These are phyloP conservation scores for Parapristionchus giblindavisi DNA, from an alignment of 2,888 invertebrate genomes.

Conservation along the genomic window DNA sequence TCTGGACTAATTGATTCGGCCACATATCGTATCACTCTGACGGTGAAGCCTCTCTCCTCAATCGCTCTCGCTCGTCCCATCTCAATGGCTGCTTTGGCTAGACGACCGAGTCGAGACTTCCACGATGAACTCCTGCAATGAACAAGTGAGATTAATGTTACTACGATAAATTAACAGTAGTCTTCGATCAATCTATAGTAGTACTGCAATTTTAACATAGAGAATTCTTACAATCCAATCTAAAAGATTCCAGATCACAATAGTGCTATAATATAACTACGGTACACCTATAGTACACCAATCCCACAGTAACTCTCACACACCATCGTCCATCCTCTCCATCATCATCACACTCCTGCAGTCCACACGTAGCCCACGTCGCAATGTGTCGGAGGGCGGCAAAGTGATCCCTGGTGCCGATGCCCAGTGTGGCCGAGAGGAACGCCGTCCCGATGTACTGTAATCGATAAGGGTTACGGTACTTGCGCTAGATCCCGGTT, in stretches of 20 bases:
- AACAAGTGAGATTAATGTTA: conserved; percentile 37
- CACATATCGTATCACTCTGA: conserved; percentile 56
- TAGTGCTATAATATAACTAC: too few relatives aligned
- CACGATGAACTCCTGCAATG: conserved; percentile 36
- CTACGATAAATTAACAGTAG: too few relatives aligned
- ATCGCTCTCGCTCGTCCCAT: conserved; percentile 56
- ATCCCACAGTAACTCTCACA: too few relatives aligned
- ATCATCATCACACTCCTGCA: conserved; percentile 36
- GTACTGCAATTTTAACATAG: background rate
- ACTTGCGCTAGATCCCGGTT: background rate
- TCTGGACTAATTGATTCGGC: conserved; percentile 57
- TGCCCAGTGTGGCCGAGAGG: conserved; percentile 39
- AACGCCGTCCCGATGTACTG: conserved; percentile 25
- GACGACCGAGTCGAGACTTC: conserved; percentile 47
- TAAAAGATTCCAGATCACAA: background rate
- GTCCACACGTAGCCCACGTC: conserved; percentile 60
- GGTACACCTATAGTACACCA: too few relatives aligned
- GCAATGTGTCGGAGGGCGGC: conserved; percentile 60
- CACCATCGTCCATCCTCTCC: conserved; percentile 19
- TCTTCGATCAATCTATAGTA: too few relatives aligned
- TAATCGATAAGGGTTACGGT: background rate
- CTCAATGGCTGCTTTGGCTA: conserved; percentile 60
- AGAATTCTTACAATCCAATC: background rate
- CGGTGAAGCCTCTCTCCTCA: conserved; percentile 51
- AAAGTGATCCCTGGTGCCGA: conserved; percentile 51